Base-by-base conservation (phyloP, 2,888 invertebrate species). In the Ophioninae sp. region DNA sequence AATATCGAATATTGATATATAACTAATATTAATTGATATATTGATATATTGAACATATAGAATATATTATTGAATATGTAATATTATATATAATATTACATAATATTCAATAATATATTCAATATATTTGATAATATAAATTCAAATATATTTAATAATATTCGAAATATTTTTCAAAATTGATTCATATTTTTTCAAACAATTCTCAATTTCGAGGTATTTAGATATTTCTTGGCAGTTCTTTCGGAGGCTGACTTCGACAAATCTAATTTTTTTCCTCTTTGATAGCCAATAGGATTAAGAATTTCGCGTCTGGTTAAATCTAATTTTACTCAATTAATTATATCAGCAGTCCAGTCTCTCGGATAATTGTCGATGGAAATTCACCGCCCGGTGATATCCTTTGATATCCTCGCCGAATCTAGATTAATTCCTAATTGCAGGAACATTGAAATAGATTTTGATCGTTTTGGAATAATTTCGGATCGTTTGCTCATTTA, bases 271-370 rank as follows among this genome's bases (percentile, higher is more conserved):
- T 59, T 20, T 9, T 59, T 59, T 20, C 20, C 9, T 17, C 22
- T 20, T 9, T 51, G 13, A 51, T 17, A 86, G 85, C 69, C 87
- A 84, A 79, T 84, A 86, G 87, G 87, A 88, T 87, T 88, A 86
- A 87, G 86, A 88, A 89, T 82, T 82, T 80, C 76, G 76, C 75
- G 72, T 85, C 63, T 65, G 64, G 73, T 68, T 56, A 75, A 56
- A 69, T 63, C 65, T 73, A 51, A 17, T 41, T 30, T 59, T 39
- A 22, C 20, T 23, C 74, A 51, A 39, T 22, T 41, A 69, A 75
- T 80, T 22, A 51, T n/a, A 20, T 58, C 41, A 23, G 23, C 58
- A 10, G 20, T 59, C 23, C 10, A 56, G 61, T 68, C 51, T 56
- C 20, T 8, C 13, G 30, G 30, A 59, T 79, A 41, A 67, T 79